Percentiles rank a stretch among this genome's conserved stretches.
Evolutionary conservation across 2,797 vertebrate species (phyloP).

Genomic region (Etheostoma nigrum): DNA sequence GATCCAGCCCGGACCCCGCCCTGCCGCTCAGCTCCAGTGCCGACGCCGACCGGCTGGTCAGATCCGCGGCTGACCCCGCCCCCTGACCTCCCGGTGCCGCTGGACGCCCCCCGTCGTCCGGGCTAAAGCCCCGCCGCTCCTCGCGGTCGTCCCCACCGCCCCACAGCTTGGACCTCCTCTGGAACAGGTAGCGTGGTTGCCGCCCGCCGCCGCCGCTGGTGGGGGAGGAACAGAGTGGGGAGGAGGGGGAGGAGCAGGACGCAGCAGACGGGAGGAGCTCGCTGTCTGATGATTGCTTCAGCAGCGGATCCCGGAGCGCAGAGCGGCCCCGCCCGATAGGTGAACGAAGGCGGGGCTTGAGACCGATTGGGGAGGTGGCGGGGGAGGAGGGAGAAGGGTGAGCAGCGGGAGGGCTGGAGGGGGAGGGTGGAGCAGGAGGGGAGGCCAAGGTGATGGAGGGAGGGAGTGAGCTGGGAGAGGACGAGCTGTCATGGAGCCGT

Average conservation of each 20-base stretch:
- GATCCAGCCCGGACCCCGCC: constrained; percentile 80
- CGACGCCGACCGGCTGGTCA: constrained; percentile 76
- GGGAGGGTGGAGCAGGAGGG: constrained; percentile 86
- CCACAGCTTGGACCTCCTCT: constrained; percentile 99
- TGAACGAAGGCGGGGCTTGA: constrained; percentile 93
- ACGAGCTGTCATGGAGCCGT: constrained; percentile 92
- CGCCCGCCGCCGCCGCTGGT: constrained; percentile 80
- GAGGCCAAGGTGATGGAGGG: constrained; percentile 93
- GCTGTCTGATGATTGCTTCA: constrained; percentile 99
- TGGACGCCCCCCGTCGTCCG: constrained; percentile 87
- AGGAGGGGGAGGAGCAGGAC: constrained; percentile 84
- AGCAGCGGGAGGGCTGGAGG: constrained; percentile 88
- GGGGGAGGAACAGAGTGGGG: constrained; percentile 87
- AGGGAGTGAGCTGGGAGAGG: constrained; percentile 91
- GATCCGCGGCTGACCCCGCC: constrained; percentile 75
- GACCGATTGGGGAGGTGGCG: constrained; percentile 86
- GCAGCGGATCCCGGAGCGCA: constrained; percentile 95
- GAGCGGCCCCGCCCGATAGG: constrained; percentile 83
- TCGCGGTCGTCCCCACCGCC: constrained; percentile 93
- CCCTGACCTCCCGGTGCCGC: constrained; percentile 90
- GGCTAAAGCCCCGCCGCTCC: constrained; percentile 62
- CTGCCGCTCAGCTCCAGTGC: constrained; percentile 85
- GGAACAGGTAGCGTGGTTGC: constrained; percentile 96
- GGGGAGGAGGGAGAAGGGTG: constrained; percentile 94
- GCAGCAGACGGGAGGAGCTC: constrained; percentile 92